Base-by-base conservation (phyloP, 2,113 vertebrate genomes). In the Siphamia tubifer region DNA sequence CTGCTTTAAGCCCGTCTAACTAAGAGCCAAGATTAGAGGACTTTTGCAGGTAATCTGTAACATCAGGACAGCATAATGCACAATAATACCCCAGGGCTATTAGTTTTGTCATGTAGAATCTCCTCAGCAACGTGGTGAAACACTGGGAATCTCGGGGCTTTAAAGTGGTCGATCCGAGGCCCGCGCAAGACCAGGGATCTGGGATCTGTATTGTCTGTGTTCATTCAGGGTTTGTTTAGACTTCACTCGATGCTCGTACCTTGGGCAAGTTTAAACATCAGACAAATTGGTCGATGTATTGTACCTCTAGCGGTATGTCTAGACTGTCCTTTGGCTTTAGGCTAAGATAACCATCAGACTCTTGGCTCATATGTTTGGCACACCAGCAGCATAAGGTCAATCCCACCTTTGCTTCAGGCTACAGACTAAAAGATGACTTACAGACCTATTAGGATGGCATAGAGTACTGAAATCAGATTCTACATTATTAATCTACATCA, bases 241-340 rank as follows among this genome's bases (percentile, higher is more conserved):
- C 43, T 57, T 28, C 2, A 31, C n/a, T n/a, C 69, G 34, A 72
- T 57, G 35, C 57, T 31, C 74, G 43, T 61, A 56, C 66, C 44
- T 24, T 28, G 52, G 72, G 62, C 82, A 77, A 44, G 77, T 87
- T 57, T 76, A 81, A 85, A 85, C 82, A 82, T 40, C 64, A 75
- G 67, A 76, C 42, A 63, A 27, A 62, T 73, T 68, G 57, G 61
- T 74, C 40, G 32, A 74, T 72, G 71, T 81, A 56, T 80, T 82
- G 64, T 66, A 81, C 77, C 72, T 82, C 44, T 56, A 68, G 72
- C 55, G 19, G 2, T 60, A 19, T 81, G 80, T 88, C 84, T 88
- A 85, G 78, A 88, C 86, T 79, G 55, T 35, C 68, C 48, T 74
- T 79, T 69, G 56, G 45, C 83, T 67, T 66, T 11, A 35, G 49